These are phyloP conservation scores for Masnerella sp. DNA, from an alignment of 2,888 invertebrate species.

Conservation along the genomic window DNA sequence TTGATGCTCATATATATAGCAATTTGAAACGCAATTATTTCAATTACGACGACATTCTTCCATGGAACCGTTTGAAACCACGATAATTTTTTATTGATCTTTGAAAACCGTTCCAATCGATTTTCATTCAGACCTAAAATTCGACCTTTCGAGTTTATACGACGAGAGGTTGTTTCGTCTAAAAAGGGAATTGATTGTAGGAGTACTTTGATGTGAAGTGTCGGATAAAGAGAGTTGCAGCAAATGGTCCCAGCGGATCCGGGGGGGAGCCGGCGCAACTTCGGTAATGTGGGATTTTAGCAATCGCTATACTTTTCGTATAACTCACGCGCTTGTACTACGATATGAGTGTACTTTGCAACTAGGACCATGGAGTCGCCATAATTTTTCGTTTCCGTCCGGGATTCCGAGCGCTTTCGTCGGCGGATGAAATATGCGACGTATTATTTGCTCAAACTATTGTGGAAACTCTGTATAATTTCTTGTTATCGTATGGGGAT, in stretches of 20 bases:
- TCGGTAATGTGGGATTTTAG: slow-evolving; percentile 21
- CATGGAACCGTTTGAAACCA: too few relatives aligned
- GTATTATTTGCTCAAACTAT: slow-evolving; percentile 13
- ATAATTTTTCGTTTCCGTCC: slow-evolving; percentile 24
- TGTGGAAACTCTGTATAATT: slow-evolving; percentile 9
- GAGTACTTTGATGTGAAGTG: neutral
- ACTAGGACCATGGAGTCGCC: slow-evolving; percentile 18
- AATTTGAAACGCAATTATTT: too few relatives aligned
- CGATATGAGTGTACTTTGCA: slow-evolving; percentile 3
- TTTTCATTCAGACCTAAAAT: too few relatives aligned
- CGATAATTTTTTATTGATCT: too few relatives aligned
- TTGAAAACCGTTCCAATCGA: too few relatives aligned
- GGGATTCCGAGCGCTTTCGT: neutral
- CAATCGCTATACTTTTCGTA: slow-evolving; percentile 28
- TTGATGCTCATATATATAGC: too few relatives aligned
- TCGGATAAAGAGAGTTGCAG: neutral
- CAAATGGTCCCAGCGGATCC: slow-evolving; percentile 5
- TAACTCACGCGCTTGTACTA: slow-evolving; percentile 12
- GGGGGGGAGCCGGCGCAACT: neutral
- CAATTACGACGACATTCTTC: too few relatives aligned
- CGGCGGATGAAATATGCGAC: slow-evolving; percentile 7
- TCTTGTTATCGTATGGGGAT: slow-evolving; percentile 14
- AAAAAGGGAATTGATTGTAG: slow-evolving; percentile 1
- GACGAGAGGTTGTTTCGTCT: too few relatives aligned
- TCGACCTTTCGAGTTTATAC: too few relatives aligned